phyloP scores from a whole-genome alignment of 2,113 vertebrate species.

The Pteropus alecto region DNA sequence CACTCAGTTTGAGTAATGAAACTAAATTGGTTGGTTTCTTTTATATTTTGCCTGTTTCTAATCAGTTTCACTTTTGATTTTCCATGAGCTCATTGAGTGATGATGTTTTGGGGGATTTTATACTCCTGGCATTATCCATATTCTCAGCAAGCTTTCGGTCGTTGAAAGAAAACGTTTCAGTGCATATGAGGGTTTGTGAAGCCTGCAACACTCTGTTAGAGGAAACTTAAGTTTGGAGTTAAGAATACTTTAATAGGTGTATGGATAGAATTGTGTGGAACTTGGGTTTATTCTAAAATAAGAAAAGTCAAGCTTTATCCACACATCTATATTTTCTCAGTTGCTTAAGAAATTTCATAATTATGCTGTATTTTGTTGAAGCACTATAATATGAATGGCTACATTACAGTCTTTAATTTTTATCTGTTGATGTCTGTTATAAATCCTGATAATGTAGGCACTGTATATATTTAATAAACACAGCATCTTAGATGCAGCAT shows the following conservation, averaged over 20 bases:
- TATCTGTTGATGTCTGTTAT: constrained; percentile 67
- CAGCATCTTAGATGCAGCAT: constrained; percentile 63
- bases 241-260: constrained; percentile 7
- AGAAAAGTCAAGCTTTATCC: constrained; percentile 47
- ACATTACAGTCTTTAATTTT: constrained; percentile 39
- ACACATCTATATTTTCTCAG: constrained; percentile 5
- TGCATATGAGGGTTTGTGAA: background rate
- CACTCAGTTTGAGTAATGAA: constrained; percentile 46
- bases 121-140: background rate
- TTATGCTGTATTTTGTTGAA: constrained; percentile 28
- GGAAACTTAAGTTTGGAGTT: background rate
- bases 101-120: background rate
- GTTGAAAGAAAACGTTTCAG: constrained; percentile 48
- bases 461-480: constrained; percentile 73
- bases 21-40: constrained; percentile 51
- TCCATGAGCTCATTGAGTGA: constrained; percentile 34
- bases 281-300: constrained; percentile 37
- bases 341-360: constrained; percentile 54
- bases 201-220: background rate
- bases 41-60: constrained; percentile 63
- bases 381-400: background rate
- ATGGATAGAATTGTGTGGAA: background rate
- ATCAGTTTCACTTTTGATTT: constrained; percentile 58
- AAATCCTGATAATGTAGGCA: constrained; percentile 75
- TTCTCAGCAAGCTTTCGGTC: background rate